Conservation (phyloP, 2,113 vertebrate species). For the Vanacampus margaritifer region DNA sequence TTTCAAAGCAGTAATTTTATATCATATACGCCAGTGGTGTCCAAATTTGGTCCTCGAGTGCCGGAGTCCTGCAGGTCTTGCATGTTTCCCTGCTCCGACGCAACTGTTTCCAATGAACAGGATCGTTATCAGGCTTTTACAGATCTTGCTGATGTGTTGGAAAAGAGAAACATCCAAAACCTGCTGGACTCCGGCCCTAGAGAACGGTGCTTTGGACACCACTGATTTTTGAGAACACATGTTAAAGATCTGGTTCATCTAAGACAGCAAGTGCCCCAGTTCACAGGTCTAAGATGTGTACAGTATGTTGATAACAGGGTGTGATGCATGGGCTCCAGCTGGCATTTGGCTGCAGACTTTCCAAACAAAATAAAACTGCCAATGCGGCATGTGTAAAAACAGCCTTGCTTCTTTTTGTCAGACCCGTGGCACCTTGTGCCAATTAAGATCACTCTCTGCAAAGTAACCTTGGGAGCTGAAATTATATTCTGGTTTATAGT, state of each 20-base stretch:
- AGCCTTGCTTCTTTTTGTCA: constrained; percentile 27
- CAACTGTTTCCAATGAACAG: too few relatives aligned
- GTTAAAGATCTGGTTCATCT: constrained; percentile 7
- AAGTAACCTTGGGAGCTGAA: constrained; percentile 33
- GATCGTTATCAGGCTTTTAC: too few relatives aligned
- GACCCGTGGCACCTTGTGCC: constrained; percentile 15
- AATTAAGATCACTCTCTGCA: constrained; percentile 30
- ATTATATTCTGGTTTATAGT: constrained; percentile 39
- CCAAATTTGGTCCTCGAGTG: too few relatives aligned
- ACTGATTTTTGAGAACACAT: too few relatives aligned
- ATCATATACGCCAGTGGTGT: too few relatives aligned
- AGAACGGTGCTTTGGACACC: too few relatives aligned
- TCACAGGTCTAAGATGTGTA: constrained; percentile 8
- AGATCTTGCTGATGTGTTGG: too few relatives aligned
- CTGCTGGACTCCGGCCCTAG: too few relatives aligned
- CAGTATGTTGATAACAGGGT: background rate
- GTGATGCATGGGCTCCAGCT: constrained; percentile 23
- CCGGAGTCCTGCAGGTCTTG: too few relatives aligned
- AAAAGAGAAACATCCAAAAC: too few relatives aligned
- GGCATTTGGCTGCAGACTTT: constrained; percentile 34
- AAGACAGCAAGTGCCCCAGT: constrained; percentile 1
- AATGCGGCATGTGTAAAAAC: constrained; percentile 41
- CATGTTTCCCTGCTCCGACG: too few relatives aligned
- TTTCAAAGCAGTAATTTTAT: too few relatives aligned
- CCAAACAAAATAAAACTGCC: constrained; percentile 34